These are phyloP conservation scores for Spodoptera exigua DNA, from an alignment of 2,888 invertebrate genomes.

Conservation along the genomic window DNA sequence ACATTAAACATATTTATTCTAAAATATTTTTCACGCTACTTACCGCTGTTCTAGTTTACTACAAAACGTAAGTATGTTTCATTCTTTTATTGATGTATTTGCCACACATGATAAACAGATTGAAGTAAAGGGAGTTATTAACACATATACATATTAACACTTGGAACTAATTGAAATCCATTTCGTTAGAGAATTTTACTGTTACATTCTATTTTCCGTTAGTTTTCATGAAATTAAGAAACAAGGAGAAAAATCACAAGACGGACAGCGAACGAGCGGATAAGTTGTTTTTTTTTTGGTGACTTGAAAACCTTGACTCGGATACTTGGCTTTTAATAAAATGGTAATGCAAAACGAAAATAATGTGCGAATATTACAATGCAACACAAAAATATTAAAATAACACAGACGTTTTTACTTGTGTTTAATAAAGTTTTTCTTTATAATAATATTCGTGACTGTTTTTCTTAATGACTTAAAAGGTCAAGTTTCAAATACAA, in stretches of 20 bases:
- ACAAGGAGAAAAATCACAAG: conserved; percentile 79
- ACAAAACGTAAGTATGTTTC: conserved; percentile 84
- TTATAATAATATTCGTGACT: too few relatives aligned
- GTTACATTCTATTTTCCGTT: conserved; percentile 82
- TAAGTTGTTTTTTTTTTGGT: conserved; percentile 58
- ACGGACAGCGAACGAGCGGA: conserved; percentile 70
- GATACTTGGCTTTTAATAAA: conserved; percentile 39
- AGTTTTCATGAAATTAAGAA: conserved; percentile 81
- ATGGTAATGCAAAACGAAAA: not conserved
- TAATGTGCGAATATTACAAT: too few relatives aligned
- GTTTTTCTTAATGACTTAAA: too few relatives aligned
- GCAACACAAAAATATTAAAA: not conserved
- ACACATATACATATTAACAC: conserved; percentile 46
- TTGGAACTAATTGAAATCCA: conserved; percentile 55
- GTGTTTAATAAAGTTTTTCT: too few relatives aligned
- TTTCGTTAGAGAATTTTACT: conserved; percentile 68
- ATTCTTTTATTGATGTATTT: conserved; percentile 83
- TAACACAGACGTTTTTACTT: too few relatives aligned
- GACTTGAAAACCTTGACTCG: conserved; percentile 46
- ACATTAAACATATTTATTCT: conserved; percentile 57
- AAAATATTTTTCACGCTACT: conserved; percentile 68
- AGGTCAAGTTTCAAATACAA: too few relatives aligned
- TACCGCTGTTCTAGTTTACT: conserved; percentile 81
- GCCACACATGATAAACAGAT: conserved; percentile 81
- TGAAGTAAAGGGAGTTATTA: conserved; percentile 58